phyloP scores from a whole-genome alignment of 1,140 invertebrate species.

The Saccostrea glomerata region DNA sequence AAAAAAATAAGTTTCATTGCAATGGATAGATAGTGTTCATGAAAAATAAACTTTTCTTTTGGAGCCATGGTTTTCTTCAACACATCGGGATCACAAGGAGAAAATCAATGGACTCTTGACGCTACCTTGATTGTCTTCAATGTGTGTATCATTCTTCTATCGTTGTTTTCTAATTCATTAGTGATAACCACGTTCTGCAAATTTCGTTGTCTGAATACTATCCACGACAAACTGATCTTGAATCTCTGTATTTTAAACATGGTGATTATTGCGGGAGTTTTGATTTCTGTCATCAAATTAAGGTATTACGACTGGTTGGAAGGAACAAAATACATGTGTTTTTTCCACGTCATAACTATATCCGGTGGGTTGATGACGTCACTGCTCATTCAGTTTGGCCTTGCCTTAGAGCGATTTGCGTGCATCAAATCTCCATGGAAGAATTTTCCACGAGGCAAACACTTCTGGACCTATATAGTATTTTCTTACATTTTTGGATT shows the following conservation, averaged over 20 bases:
- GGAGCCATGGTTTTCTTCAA: neutral
- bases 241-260: neutral
- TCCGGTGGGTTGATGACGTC: neutral
- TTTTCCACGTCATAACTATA: conserved; percentile 8
- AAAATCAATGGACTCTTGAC: neutral
- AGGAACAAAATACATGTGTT: neutral
- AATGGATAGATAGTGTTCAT: too few species aligned
- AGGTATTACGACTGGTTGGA: conserved; percentile 7
- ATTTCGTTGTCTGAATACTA: neutral
- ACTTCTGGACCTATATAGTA: neutral
- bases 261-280: neutral
- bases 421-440: neutral
- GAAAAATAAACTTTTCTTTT: neutral
- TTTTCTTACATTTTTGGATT: neutral
- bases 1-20: too few species aligned
- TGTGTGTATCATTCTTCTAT: neutral
- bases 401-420: neutral
- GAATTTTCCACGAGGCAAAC: neutral
- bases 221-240: conserved; percentile 2
- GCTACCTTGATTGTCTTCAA: neutral
- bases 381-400: neutral
- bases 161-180: neutral
- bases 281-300: neutral
- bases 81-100: neutral
- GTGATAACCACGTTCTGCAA: neutral